These are phyloP conservation scores for Melanotaenia maccullochi DNA, from an alignment of 2,797 vertebrate species.

Conservation along the genomic window DNA sequence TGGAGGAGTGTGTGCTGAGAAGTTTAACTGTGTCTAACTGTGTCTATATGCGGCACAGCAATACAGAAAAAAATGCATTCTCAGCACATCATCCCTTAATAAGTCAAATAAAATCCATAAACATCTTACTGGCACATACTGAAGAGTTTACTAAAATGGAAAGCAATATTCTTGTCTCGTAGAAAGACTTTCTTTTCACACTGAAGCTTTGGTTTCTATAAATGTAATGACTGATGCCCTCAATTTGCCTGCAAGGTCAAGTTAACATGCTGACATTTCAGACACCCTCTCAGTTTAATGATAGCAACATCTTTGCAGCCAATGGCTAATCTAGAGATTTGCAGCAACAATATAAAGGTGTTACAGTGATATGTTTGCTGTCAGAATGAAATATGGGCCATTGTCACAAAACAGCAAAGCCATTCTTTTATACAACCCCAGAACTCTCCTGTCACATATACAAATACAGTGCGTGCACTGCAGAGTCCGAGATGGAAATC, in stretches of 20 bases:
- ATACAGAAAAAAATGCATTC: not conserved
- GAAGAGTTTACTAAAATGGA: not conserved
- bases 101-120: conserved; percentile 5
- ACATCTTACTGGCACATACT: not conserved
- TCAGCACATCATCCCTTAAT: not conserved
- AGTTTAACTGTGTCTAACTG: not conserved
- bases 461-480: conserved; percentile 6
- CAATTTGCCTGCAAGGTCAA: conserved; percentile 38
- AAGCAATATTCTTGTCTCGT: not conserved
- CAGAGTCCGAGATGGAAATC: conserved; percentile 39
- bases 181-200: conserved; percentile 1
- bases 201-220: conserved; percentile 8
- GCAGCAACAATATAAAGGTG: conserved; percentile 45
- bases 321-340: conserved; percentile 62
- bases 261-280: conserved; percentile 42
- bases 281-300: conserved; percentile 28
- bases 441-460: conserved; percentile 22
- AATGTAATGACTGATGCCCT: conserved; percentile 29
- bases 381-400: conserved; percentile 58
- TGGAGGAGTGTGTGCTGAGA: conserved; percentile 13
- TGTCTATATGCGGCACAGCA: not conserved
- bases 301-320: conserved; percentile 29
- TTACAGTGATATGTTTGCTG: conserved; percentile 58
- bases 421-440: conserved; percentile 29
- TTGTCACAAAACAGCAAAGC: conserved; percentile 50